Evolutionary conservation across 1,140 invertebrate genomes (phyloP).

Genomic region (Piezodorus guildinii): DNA sequence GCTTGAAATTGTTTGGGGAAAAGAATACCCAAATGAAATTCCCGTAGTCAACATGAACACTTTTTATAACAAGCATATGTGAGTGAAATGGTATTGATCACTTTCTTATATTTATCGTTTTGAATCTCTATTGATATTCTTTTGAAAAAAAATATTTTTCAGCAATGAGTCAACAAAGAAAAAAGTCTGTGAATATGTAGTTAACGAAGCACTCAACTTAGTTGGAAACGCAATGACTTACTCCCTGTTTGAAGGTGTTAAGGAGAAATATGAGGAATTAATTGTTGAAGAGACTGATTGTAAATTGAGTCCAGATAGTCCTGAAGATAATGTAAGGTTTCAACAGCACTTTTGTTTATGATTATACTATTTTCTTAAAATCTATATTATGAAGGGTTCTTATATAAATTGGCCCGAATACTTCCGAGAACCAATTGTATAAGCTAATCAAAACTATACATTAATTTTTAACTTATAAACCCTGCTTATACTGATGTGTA

Average conservation of each 20-base stretch:
- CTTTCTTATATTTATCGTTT: no score
- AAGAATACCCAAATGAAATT: conserved; percentile 69
- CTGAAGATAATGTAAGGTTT: no score
- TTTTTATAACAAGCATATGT: conserved; percentile 91
- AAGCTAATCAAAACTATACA: no score
- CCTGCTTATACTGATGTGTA: no score
- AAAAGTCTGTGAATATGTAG: conserved; percentile 49
- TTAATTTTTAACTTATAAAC: no score
- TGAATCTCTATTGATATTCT: no score
- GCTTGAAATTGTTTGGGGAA: conserved; percentile 74
- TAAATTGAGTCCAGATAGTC: no score
- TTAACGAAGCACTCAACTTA: conserved; percentile 64
- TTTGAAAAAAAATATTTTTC: conserved; percentile 25
- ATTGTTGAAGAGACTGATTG: conserved; percentile 36
- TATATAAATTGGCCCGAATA: no score
- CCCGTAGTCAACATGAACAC: conserved; percentile 76
- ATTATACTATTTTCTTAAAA: no score
- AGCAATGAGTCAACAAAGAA: conserved; percentile 61
- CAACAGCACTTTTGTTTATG: no score
- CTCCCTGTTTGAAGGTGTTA: conserved; percentile 82
- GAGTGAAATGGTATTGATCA: conserved; percentile 37
- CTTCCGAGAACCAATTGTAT: no score
- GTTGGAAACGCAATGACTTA: conserved; percentile 88
- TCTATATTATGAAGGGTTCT: no score
- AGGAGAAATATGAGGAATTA: conserved; percentile 65